phyloP scores from a whole-genome alignment of 2,113 vertebrate species.

The Mormoops blainvillei region DNA sequence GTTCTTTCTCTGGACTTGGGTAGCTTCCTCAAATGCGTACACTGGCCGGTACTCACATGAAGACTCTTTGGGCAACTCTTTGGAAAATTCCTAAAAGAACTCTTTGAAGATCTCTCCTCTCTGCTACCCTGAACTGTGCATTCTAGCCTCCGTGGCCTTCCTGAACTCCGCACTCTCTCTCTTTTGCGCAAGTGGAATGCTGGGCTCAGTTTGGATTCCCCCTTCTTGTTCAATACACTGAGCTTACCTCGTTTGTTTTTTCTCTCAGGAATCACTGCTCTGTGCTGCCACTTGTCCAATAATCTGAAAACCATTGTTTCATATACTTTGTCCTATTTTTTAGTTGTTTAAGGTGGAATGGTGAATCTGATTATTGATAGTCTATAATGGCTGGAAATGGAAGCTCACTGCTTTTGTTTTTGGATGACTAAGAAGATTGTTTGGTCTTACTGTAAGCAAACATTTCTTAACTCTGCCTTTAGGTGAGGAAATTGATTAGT shows the following conservation, averaged over 20 bases:
- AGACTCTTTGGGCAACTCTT: background rate
- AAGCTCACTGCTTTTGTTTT: background rate
- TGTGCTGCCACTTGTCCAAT: background rate
- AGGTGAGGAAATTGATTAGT: background rate
- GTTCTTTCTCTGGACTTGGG: background rate
- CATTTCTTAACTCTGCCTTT: background rate
- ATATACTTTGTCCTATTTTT: background rate
- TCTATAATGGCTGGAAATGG: background rate
- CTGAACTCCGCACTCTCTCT: background rate
- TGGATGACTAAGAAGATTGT: background rate
- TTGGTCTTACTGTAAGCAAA: background rate
- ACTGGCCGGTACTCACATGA: background rate
- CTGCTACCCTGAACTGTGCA: background rate
- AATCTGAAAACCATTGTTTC: background rate
- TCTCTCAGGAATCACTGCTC: background rate
- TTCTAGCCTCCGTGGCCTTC: background rate
- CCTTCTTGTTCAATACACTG: background rate
- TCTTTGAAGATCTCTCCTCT: background rate
- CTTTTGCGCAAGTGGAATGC: background rate
- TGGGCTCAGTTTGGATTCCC: background rate
- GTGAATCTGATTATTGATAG: background rate
- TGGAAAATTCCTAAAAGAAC: background rate
- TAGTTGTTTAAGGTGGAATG: background rate
- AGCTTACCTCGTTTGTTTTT: background rate
- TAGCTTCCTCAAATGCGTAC: background rate